Evolutionary conservation across 2,888 invertebrate genomes (phyloP), one percentile per base, ranked within the genome.

Genomic region (Stenurella melanura): DNA sequence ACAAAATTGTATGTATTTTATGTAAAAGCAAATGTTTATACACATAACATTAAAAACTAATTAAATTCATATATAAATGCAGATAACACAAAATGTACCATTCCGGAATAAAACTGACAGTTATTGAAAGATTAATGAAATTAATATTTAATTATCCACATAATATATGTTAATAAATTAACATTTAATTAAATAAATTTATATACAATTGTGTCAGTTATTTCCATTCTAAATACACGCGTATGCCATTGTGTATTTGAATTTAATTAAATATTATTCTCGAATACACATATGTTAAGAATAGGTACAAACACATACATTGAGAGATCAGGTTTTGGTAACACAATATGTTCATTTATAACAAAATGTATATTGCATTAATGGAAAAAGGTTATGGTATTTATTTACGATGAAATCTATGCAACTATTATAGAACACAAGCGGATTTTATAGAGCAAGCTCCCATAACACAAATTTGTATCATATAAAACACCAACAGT

Each of bases 91-190:
- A 50, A 50, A 60, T 60, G 15, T 26, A 26, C 26, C 5, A 9
- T 60, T 26, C 60, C n/a, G 30, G 21, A 60, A 26, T 60, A 60
- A 60, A 60, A 26, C 30, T 21, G 60, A 60, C 26, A 30, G 21
- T 60, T 60, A 21, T 60, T 60, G 5, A 30, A 30, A 58, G 19
- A 58, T 58, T 18, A 19, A 58, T 58, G 21, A 21, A 21, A 60
- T 60, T 30, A 60, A 60, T 60, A 60, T 26, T 26, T 60, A 60
- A 60, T 60, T 60, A 60, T 26, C 60, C 30, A n/a, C 50, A 50
- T 50, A 50, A 50, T 50, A 50, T 50, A 50, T 50, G 50, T 50
- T 50, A 50, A 50, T 50, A n/a, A 50, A n/a, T n/a, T 50, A 50
- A 50, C n/a, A 50, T 50, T 50, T 50, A 50, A 50, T 50, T 50